Evolutionary conservation across 2,113 vertebrate species (phyloP).

Genomic region (Halichoerus grypus): DNA sequence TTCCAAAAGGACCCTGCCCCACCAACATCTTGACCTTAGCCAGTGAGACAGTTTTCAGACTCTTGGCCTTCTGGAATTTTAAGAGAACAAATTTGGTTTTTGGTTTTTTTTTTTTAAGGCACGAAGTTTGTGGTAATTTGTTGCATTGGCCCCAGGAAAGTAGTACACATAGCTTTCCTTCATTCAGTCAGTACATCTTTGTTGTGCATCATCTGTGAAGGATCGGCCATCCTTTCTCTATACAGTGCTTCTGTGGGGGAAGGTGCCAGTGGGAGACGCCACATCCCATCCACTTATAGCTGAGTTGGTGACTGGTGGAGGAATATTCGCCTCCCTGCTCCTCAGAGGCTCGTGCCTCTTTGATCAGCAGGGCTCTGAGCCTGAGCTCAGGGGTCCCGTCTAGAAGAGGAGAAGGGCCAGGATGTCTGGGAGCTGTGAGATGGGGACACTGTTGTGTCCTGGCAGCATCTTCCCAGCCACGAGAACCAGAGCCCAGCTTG

Average conservation of each 20-base stretch:
- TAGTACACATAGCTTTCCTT: neutral
- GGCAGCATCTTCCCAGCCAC: neutral
- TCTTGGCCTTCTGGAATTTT: neutral
- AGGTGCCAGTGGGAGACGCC: accelerated
- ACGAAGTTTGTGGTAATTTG: neutral
- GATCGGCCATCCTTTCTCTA: neutral
- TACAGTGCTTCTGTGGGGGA: neutral
- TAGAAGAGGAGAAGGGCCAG: neutral
- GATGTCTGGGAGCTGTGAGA: neutral
- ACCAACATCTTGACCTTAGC: neutral
- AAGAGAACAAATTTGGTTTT: neutral
- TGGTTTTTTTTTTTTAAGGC: neutral
- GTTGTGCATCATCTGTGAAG: neutral
- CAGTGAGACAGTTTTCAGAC: neutral
- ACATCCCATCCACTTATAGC: neutral
- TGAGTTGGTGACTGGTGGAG: too few relatives aligned
- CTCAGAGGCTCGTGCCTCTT: neutral
- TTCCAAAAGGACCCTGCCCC: neutral
- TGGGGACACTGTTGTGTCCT: neutral
- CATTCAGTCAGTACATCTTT: neutral
- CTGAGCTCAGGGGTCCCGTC: neutral
- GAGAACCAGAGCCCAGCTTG: neutral
- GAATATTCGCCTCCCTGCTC: neutral
- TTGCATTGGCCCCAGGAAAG: neutral
- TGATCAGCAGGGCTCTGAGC: neutral